Evolutionary conservation across 2,113 vertebrate species (phyloP).

Genomic region (Accipiter virgatus): DNA sequence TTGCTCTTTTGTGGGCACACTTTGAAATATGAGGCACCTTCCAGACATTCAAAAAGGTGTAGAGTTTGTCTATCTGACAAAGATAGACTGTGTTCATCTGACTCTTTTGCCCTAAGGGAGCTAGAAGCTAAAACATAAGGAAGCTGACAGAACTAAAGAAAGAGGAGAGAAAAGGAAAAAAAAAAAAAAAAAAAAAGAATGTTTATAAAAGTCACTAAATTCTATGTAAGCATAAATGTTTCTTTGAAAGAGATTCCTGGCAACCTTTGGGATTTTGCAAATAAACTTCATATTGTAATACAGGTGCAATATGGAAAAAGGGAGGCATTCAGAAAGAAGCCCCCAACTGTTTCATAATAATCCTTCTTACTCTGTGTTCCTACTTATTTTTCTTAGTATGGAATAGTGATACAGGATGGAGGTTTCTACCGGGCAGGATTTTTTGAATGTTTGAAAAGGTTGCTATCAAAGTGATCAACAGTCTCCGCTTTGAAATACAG

Average conservation of each 20-base stretch:
- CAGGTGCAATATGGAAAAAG: neutral
- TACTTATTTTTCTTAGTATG: neutral
- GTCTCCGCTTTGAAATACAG: neutral
- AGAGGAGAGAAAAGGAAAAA: neutral
- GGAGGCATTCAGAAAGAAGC: neutral
- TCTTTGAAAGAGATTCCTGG: neutral
- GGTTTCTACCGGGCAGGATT: neutral
- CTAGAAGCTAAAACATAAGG: neutral
- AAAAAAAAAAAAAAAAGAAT: neutral
- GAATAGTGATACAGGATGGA: neutral
- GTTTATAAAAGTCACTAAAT: neutral
- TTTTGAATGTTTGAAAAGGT: neutral
- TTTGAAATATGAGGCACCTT: neutral
- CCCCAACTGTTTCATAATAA: neutral
- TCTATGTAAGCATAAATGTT: neutral
- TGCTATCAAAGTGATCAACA: neutral
- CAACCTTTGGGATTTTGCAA: neutral
- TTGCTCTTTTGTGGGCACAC: neutral
- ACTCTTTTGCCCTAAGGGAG: slow-evolving; percentile 1
- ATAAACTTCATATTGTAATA: neutral
- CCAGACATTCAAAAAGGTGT: neutral
- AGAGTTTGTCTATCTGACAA: neutral
- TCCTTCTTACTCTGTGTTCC: neutral
- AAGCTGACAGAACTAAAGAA: neutral
- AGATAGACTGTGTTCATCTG: neutral